Conservation (phyloP, 92 coral and sea anemone genomes). For the Galaxea fascicularis region DNA sequence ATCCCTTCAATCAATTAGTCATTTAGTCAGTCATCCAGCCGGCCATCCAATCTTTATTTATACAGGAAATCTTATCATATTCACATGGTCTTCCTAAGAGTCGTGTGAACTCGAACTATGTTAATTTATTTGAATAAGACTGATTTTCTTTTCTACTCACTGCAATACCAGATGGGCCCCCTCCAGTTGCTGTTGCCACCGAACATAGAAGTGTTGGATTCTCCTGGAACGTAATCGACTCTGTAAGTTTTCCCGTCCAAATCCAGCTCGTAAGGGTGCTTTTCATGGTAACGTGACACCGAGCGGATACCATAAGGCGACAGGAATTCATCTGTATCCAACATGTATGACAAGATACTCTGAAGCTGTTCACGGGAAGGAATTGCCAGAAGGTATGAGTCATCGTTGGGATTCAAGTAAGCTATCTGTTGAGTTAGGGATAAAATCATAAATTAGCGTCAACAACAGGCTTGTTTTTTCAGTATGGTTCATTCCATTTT, state of each 20-base stretch:
- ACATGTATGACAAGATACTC: conserved; percentile 73
- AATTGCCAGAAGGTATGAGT: conserved; percentile 88
- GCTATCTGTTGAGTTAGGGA: conserved; percentile 57
- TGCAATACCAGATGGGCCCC: conserved; percentile 92
- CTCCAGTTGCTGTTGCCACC: conserved; percentile 99
- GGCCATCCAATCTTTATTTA: too few relatives aligned
- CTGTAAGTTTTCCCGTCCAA: conserved; percentile 63
- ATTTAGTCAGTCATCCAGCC: too few relatives aligned
- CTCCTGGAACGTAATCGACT: conserved; percentile 90
- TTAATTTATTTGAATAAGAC: too few relatives aligned
- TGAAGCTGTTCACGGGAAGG: conserved; percentile 84
- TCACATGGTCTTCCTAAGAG: too few relatives aligned
- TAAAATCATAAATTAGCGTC: neutral
- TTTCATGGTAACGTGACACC: conserved; percentile 77
- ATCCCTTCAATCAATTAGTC: too few relatives aligned
- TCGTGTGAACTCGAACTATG: too few relatives aligned
- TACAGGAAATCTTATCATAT: too few relatives aligned
- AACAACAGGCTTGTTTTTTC: too few relatives aligned
- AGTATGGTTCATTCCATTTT: too few relatives aligned
- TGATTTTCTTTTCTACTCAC: too few relatives aligned
- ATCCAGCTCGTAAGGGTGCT: conserved; percentile 75
- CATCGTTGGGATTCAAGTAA: conserved; percentile 74
- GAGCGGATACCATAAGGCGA: conserved; percentile 92
- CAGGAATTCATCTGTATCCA: conserved; percentile 91
- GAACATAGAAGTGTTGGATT: conserved; percentile 86